Conservation (phyloP, 1,140 invertebrate species). For the Microvelia longipes region DNA sequence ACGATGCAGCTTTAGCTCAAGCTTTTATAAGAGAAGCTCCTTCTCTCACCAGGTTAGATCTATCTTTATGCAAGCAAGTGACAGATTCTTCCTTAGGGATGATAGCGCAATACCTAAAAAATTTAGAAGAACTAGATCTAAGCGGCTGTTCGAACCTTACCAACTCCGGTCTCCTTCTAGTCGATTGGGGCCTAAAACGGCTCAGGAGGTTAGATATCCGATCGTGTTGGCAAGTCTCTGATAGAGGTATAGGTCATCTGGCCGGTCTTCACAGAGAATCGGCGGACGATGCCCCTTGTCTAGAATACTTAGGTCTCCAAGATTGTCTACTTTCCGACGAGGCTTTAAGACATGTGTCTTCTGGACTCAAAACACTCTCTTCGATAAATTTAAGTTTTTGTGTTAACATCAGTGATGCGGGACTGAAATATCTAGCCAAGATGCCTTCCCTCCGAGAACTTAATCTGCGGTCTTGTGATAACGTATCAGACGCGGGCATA, state of each 20-base stretch:
- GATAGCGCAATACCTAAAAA: constrained; percentile 72
- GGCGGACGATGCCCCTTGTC: constrained; percentile 41
- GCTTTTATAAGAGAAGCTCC: constrained; percentile 59
- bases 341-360: constrained; percentile 64
- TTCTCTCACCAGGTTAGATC: constrained; percentile 60
- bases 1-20: constrained; percentile 59
- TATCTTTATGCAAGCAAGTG: constrained; percentile 87
- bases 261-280: constrained; percentile 52
- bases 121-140: constrained; percentile 70
- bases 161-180: constrained; percentile 64
- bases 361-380: constrained; percentile 60
- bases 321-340: constrained; percentile 90
- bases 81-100: constrained; percentile 67
- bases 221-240: constrained; percentile 82
- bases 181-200: constrained; percentile 72
- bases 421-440: constrained; percentile 71
- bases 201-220: constrained; percentile 68
- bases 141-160: constrained; percentile 83
- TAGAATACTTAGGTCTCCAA: constrained; percentile 77
- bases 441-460: constrained; percentile 68
- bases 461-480: constrained; percentile 85
- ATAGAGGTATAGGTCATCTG: constrained; percentile 73
- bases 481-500: constrained; percentile 80
- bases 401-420: constrained; percentile 78
- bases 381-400: constrained; percentile 87